phyloP scores from a whole-genome alignment of 1,140 invertebrate species.

The Hestina assimilis region DNA sequence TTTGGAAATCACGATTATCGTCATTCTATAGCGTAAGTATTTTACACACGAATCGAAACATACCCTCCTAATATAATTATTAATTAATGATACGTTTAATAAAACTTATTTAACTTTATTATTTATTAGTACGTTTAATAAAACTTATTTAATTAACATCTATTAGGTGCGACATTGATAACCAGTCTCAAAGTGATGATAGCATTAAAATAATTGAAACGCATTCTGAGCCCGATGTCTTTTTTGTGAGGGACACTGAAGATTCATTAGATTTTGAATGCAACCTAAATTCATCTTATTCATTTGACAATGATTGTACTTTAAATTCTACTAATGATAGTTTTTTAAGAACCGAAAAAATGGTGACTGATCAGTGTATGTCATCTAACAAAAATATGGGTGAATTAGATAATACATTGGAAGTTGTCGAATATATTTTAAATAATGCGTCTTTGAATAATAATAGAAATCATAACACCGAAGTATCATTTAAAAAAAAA shows the following conservation, averaged over 20 bases:
- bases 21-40: constrained; percentile 23
- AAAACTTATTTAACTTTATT: neutral
- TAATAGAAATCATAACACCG: constrained; percentile 4
- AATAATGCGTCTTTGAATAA: constrained; percentile 32
- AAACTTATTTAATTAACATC: neutral
- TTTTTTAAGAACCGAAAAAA: constrained; percentile 50
- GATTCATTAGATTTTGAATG: neutral
- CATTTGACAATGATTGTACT: constrained; percentile 18
- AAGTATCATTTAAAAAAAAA: neutral
- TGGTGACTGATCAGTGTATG: constrained; percentile 39
- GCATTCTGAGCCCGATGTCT: constrained; percentile 47
- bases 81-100: neutral
- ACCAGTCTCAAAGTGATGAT: constrained; percentile 22
- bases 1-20: constrained; percentile 36
- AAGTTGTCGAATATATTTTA: constrained; percentile 47
- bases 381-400: constrained; percentile 20
- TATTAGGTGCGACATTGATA: constrained; percentile 21
- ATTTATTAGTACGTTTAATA: neutral
- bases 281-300: constrained; percentile 13
- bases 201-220: constrained; percentile 49
- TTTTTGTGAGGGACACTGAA: constrained; percentile 6
- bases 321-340: constrained; percentile 39
- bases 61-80: too few species aligned
- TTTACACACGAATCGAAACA: too few species aligned
- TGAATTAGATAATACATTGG: constrained; percentile 45